Evolutionary conservation across 2,797 vertebrate species (phyloP).

Genomic region (Karalla daura): DNA sequence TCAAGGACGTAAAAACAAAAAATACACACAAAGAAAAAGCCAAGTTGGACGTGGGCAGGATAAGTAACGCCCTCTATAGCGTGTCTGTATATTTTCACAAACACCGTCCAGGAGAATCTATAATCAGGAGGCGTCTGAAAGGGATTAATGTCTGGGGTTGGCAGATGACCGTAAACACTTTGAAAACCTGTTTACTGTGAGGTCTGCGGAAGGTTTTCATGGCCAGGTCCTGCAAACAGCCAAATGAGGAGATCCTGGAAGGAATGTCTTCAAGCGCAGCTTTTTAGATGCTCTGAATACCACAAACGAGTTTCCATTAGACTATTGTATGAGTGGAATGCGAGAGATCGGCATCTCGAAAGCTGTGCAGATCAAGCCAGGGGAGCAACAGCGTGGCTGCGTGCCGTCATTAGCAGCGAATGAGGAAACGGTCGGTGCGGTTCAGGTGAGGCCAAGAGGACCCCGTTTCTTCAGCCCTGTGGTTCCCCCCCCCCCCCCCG

Average conservation of each 20-base stretch:
- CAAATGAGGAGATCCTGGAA: background rate
- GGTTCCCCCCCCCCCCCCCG: no score
- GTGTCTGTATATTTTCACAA: background rate
- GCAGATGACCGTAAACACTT: background rate
- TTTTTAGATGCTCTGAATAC: background rate
- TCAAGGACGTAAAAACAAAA: background rate
- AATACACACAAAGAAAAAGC: no score
- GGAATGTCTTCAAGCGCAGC: background rate
- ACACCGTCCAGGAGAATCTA: background rate
- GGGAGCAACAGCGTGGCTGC: background rate
- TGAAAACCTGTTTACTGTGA: background rate
- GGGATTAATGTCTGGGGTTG: background rate
- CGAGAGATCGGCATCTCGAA: background rate
- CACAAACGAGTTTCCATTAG: background rate
- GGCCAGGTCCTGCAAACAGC: background rate
- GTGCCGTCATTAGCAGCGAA: background rate
- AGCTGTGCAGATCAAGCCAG: background rate
- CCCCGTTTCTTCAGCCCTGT: no score
- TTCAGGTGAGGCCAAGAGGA: background rate
- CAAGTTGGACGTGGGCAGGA: no score
- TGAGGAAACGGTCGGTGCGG: background rate
- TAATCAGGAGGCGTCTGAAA: background rate
- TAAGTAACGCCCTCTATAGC: no score
- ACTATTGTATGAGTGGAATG: background rate
- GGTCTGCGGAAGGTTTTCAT: background rate